Evolutionary conservation across 2,797 vertebrate species (phyloP), one percentile per base, ranked within the genome.

Genomic region (Limnodromus scolopaceus): DNA sequence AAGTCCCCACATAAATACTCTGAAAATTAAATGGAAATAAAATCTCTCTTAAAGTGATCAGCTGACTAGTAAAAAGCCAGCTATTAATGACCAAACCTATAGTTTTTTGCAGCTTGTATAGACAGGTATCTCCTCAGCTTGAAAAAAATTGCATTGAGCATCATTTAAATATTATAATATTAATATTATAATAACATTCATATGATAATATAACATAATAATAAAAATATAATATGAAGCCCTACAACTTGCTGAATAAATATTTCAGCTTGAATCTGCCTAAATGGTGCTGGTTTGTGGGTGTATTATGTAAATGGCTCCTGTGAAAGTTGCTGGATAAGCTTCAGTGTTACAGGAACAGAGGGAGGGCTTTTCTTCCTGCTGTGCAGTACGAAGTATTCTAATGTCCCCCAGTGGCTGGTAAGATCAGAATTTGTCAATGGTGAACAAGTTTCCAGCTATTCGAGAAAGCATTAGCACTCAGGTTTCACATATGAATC

Each of bases 251-350:
- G 65, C 75, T 92, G 72, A 95, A 95, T 94, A 87, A 92, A 92
- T 85, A 87, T 79, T 94, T 95, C 93, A 60, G 63, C 92, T 84
- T 68, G 43, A 83, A 87, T 92, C 76, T 96, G 77, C 86, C 86
- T 87, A 83, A 92, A 89, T 3, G 54, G 70, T 84, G 84, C 78
- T 72, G 53, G 70, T 75, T 82, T 85, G 95, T 96, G 93, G 94
- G 93, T 79, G 85, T 95, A 45, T 97, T 96, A 97, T 81, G 66
- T 95, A 97, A 97, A 95, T 78, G 78, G 82, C 94, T 96, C 93
- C 93, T 95, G 87, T 77, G 69, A 79, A 92, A 96, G 84, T 81
- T 82, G 89, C 81, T 92, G 87, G 88, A 85, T 96, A 95, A 92
- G 86, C 92, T 79, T 72, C 81, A 55, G 65, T 16, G 64, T 53